These are phyloP conservation scores for Amiota mariae DNA, from an alignment of 2,888 invertebrate genomes.

Conservation along the genomic window DNA sequence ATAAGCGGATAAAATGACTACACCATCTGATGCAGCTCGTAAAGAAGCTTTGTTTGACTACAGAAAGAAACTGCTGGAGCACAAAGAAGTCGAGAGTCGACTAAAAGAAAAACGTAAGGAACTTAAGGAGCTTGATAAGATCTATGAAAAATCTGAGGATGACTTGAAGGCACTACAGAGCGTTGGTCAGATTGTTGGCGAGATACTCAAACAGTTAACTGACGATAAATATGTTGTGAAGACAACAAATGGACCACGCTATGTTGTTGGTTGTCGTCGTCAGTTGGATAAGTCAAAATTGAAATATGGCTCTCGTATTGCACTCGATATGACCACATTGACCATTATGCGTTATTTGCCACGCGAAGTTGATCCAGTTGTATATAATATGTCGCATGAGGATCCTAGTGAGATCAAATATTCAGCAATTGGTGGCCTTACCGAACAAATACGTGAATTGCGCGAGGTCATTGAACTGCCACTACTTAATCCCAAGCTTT, in stretches of 20 bases:
- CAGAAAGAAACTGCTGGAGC: conserved; percentile 93
- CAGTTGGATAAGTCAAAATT: conserved; percentile 96
- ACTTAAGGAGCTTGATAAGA: conserved; percentile 95
- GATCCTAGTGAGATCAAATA: conserved; percentile 98
- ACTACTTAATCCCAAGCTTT: conserved; percentile 95
- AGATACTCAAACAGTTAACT: conserved; percentile 97
- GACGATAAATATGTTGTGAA: conserved; percentile 99
- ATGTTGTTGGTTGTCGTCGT: conserved; percentile 98
- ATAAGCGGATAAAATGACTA: conserved; percentile 43
- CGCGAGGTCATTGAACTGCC: conserved; percentile 98
- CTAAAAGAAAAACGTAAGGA: conserved; percentile 98
- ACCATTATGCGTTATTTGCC: conserved; percentile 99
- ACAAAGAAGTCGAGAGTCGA: conserved; percentile 95
- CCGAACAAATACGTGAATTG: conserved; percentile 97
- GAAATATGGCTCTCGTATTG: conserved; percentile 97
- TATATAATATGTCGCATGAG: conserved; percentile 99
- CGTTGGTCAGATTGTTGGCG: conserved; percentile 99
- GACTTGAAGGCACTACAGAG: conserved; percentile 98
- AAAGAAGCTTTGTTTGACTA: conserved; percentile 95
- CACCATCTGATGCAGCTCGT: conserved; percentile 71
- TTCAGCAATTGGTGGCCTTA: conserved; percentile 95
- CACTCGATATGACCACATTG: conserved; percentile 98
- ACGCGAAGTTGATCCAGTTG: conserved; percentile 97
- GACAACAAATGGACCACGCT: conserved; percentile 99
- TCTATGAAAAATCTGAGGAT: conserved; percentile 99